Conservation (phyloP, 2,888 invertebrate genomes). For the Epistrophe grossulariae region DNA sequence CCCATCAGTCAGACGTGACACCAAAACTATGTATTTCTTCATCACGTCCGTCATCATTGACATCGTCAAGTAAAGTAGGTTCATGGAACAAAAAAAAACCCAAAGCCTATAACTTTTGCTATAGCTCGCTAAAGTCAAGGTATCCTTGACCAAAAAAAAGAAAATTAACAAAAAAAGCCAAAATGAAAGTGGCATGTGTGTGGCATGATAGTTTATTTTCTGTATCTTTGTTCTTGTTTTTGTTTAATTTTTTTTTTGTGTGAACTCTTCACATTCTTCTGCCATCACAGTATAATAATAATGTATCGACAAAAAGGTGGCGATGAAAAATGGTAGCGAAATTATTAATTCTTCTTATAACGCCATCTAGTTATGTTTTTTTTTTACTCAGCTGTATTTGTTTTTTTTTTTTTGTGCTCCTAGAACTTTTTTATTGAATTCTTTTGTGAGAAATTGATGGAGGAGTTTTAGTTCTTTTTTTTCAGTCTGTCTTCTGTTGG, state of each 20-base stretch:
- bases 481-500: background rate
- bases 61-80: slow-evolving; percentile 27
- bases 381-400: background rate
- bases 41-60: slow-evolving; percentile 53
- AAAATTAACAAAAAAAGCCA: background rate
- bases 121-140: background rate
- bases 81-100: slow-evolving; percentile 11
- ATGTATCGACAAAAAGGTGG: slow-evolving; percentile 33
- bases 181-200: slow-evolving; percentile 29
- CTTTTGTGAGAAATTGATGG: slow-evolving; percentile 54
- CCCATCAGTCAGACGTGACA: slow-evolving; percentile 68
- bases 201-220: slow-evolving; percentile 24
- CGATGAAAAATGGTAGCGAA: slow-evolving; percentile 60
- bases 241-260: background rate
- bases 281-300: slow-evolving; percentile 12
- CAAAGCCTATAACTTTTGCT: slow-evolving; percentile 46
- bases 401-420: background rate
- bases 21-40: slow-evolving; percentile 56
- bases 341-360: slow-evolving; percentile 64
- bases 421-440: slow-evolving; percentile 61
- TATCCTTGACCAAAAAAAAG: slow-evolving; percentile 41
- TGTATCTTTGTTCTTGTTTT: background rate
- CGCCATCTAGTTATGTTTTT: slow-evolving; percentile 27
- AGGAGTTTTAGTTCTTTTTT: slow-evolving; percentile 20
- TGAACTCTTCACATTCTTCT: slow-evolving; percentile 2